These are phyloP conservation scores for Athripsodes cinereus DNA, from an alignment of 2,888 invertebrate genomes.

Conservation along the genomic window DNA sequence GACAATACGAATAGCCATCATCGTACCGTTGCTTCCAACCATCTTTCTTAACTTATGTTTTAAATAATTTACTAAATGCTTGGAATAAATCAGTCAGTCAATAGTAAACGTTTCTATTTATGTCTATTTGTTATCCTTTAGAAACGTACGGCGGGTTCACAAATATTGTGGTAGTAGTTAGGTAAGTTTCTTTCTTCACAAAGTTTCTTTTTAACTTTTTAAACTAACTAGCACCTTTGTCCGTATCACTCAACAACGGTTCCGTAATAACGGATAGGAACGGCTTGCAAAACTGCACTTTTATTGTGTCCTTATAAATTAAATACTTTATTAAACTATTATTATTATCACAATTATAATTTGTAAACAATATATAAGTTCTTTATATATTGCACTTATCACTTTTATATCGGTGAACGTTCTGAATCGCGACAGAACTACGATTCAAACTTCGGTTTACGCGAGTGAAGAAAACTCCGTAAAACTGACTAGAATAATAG, in stretches of 20 bases:
- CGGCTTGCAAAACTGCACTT: constrained; percentile 10
- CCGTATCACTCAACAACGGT: constrained; percentile 10
- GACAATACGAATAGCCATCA: constrained; percentile 86
- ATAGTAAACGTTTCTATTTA: constrained; percentile 4
- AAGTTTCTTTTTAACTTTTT: neutral
- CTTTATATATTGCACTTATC: constrained; percentile 47
- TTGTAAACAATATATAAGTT: constrained; percentile 21
- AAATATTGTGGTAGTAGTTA: neutral
- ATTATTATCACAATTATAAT: constrained; percentile 22
- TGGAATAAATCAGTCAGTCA: constrained; percentile 11
- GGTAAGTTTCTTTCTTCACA: neutral
- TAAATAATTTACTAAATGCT: constrained; percentile 2
- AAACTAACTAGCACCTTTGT: constrained; percentile 13
- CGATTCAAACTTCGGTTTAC: constrained; percentile 33
- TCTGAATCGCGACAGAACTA: constrained; percentile 42
- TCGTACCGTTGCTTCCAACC: constrained; percentile 81
- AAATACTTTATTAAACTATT: constrained; percentile 15
- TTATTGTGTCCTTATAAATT: constrained; percentile 11
- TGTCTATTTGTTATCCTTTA: neutral
- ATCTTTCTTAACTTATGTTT: constrained; percentile 46
- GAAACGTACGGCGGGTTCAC: constrained; percentile 11
- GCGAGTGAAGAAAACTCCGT: constrained; percentile 34
- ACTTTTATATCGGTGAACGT: constrained; percentile 29
- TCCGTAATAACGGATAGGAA: constrained; percentile 17
- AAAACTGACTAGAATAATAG: constrained; percentile 49